phyloP scores from a whole-genome alignment of 1,140 invertebrate species.

The Drosophila takahashii region DNA sequence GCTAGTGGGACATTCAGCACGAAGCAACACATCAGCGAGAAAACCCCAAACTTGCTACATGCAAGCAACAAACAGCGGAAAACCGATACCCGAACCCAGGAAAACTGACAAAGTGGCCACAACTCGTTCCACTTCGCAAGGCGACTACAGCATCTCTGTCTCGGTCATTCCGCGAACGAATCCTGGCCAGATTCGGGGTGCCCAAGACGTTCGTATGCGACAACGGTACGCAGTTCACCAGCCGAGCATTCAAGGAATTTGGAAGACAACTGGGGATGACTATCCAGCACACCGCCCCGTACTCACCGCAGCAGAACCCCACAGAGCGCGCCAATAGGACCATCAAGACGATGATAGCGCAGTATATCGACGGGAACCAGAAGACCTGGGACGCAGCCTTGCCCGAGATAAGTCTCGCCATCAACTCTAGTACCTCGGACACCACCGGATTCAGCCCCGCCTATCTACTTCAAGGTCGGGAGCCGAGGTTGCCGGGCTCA shows the following conservation, averaged over 20 bases:
- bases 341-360: conserved; percentile 20
- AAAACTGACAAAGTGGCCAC: too few species aligned
- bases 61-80: too few species aligned
- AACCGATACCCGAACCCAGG: too few species aligned
- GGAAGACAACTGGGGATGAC: neutral
- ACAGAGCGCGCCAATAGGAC: conserved; percentile 18
- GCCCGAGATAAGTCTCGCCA: conserved; percentile 5
- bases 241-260: neutral
- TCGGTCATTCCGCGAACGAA: neutral
- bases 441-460: neutral
- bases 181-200: neutral
- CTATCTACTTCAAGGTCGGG: conserved; percentile 6
- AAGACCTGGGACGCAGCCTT: conserved; percentile 2
- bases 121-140: too few species aligned
- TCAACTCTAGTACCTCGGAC: neutral
- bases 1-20: too few species aligned
- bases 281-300: too few species aligned
- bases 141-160: too few species aligned
- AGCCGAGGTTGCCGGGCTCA: neutral
- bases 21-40: too few species aligned
- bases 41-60: too few species aligned
- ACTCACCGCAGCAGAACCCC: conserved; percentile 4
- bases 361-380: conserved; percentile 1
- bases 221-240: conserved; percentile 1
- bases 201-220: neutral